phyloP scores from a whole-genome alignment of 2,797 vertebrate species.

The Lindbergichthys nudifrons region DNA sequence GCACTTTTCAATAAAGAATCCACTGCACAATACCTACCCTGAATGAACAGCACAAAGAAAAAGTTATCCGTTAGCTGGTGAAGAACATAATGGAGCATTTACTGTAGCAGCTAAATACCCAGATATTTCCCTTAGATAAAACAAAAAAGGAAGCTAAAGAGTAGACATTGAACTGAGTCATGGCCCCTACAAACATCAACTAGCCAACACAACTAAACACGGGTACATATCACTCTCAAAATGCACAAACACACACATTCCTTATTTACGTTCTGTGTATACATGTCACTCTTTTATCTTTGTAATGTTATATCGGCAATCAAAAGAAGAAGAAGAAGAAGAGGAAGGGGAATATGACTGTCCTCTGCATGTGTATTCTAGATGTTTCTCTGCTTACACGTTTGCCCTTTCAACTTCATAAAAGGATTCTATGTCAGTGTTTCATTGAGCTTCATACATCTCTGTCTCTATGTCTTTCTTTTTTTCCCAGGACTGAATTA shows the following conservation, averaged over 20 bases:
- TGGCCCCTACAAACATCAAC: too few species aligned
- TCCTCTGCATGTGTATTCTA: background rate
- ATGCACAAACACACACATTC: too few species aligned
- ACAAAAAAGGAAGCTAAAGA: background rate
- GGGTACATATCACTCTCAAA: too few species aligned
- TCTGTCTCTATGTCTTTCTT: background rate
- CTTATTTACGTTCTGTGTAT: too few species aligned
- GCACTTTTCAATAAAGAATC: too few species aligned
- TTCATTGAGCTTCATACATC: background rate
- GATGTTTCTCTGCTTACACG: background rate
- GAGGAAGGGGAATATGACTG: background rate
- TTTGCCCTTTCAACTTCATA: background rate
- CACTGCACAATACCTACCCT: background rate
- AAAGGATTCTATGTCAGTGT: background rate
- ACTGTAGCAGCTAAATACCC: background rate
- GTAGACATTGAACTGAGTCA: too few species aligned
- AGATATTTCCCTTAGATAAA: background rate
- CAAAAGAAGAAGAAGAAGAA: too few species aligned
- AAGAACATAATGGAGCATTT: constrained; percentile 7
- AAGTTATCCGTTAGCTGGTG: background rate
- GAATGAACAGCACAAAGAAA: background rate
- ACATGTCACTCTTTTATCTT: too few species aligned
- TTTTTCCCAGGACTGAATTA: constrained; percentile 89
- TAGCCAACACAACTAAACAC: too few species aligned
- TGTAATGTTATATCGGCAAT: too few species aligned